Conservation (phyloP, 1,140 invertebrate genomes). For the Calycopis cecrops region DNA sequence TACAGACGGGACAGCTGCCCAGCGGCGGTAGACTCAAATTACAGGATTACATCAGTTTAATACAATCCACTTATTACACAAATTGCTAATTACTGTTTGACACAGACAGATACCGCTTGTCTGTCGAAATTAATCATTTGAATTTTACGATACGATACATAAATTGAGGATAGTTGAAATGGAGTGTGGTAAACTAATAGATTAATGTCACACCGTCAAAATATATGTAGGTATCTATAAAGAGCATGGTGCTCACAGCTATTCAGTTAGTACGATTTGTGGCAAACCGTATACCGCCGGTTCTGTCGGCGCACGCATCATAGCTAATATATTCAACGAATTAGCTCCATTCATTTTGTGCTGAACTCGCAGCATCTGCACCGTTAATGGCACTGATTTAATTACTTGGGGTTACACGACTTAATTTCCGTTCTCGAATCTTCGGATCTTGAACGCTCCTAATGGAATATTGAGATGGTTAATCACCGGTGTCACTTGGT, state of each 20-base stretch:
- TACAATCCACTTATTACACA: constrained; percentile 5
- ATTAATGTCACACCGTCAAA: too few relatives aligned
- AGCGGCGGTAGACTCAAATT: neutral
- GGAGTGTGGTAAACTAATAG: too few relatives aligned
- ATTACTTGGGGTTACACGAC: constrained; percentile 43
- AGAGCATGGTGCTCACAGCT: constrained; percentile 13
- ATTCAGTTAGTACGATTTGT: constrained; percentile 33
- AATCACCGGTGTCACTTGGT: constrained; percentile 27
- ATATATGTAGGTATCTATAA: neutral
- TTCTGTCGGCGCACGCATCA: constrained; percentile 25
- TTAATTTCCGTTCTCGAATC: constrained; percentile 45
- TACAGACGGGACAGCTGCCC: neutral
- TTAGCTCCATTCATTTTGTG: constrained; percentile 37
- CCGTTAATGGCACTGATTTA: constrained; percentile 39
- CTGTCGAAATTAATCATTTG: too few relatives aligned
- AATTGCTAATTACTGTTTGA: constrained; percentile 4
- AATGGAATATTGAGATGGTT: constrained; percentile 38
- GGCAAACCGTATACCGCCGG: constrained; percentile 18
- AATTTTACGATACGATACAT: too few relatives aligned
- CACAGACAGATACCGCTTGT: neutral
- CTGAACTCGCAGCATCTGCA: constrained; percentile 31
- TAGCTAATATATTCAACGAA: constrained; percentile 40
- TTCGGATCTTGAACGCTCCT: constrained; percentile 36
- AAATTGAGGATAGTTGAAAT: too few relatives aligned
- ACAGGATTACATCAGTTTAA: too few relatives aligned